A percentile compares a stretch with the other conserved stretches of the same genome.
These are phyloP conservation scores for Gavialis gangeticus DNA, from an alignment of 2,113 vertebrate genomes.

Conservation along the genomic window DNA sequence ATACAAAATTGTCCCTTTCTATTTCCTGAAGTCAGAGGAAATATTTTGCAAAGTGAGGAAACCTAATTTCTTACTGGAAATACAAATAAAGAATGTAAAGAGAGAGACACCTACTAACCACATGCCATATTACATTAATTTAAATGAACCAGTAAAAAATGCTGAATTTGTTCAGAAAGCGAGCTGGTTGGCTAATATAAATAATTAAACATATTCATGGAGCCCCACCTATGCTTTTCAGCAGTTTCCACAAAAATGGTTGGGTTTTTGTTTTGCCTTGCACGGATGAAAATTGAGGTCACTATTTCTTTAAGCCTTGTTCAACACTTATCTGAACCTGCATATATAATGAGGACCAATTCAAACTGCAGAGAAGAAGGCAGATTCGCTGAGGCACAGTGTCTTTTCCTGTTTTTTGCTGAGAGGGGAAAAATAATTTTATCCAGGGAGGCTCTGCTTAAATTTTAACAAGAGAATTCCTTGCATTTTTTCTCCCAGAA, in stretches of 20 bases:
- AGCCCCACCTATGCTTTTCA: not conserved
- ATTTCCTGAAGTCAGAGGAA: not conserved
- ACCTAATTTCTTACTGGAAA: not conserved
- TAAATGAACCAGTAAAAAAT: not conserved
- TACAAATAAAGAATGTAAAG: not conserved
- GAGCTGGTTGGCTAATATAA: conserved; percentile 22
- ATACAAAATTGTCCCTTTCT: not conserved
- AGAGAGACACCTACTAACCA: not conserved
- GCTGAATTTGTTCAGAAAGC: not conserved
- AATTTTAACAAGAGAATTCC: not conserved
- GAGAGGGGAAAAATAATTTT: not conserved
- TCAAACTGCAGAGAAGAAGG: not conserved
- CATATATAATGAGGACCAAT: not conserved
- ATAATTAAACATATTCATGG: conserved; percentile 40
- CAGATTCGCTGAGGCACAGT: not conserved
- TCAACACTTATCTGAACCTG: conserved; percentile 34
- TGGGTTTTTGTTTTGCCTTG: not conserved
- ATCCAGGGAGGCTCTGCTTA: not conserved
- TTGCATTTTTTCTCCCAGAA: not conserved
- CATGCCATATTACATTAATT: not conserved
- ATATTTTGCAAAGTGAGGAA: not conserved
- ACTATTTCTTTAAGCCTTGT: not conserved
- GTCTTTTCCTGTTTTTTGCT: not conserved
- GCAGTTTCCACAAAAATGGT: not conserved
- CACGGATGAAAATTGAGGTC: not conserved